Conservation (phyloP, 2,888 invertebrate genomes). For the Subacronicta megacephala region DNA sequence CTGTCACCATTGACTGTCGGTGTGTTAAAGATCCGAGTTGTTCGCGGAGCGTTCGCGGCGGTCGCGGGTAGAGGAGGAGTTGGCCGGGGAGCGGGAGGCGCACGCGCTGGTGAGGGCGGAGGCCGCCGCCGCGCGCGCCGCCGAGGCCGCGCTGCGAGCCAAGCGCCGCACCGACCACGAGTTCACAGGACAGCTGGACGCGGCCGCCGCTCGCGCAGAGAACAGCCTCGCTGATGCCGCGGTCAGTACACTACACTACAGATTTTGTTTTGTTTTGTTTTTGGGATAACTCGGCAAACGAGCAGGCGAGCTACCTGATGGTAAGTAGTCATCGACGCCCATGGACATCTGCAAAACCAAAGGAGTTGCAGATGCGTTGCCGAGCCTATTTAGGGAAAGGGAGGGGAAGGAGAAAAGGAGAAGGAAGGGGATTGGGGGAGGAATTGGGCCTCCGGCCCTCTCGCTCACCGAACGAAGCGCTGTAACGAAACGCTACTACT, state of each 20-base stretch:
- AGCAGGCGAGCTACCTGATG: no score
- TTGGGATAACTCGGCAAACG: no score
- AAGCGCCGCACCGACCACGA: slow-evolving; percentile 46
- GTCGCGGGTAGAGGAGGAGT: slow-evolving; percentile 76
- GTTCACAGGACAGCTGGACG: slow-evolving; percentile 40
- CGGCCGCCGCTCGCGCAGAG: slow-evolving; percentile 54
- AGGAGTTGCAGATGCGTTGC: no score
- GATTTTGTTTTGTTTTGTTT: no score
- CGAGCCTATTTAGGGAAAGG: no score
- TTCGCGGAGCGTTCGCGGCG: slow-evolving; percentile 81
- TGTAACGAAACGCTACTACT: no score
- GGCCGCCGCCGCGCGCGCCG: slow-evolving; percentile 52
- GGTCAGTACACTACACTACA: slow-evolving; percentile 49
- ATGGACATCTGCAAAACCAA: no score
- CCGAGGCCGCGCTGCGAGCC: slow-evolving; percentile 45
- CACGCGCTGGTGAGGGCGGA: slow-evolving; percentile 59
- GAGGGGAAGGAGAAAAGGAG: no score
- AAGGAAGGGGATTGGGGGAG: no score
- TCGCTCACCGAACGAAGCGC: no score
- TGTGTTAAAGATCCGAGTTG: slow-evolving; percentile 72
- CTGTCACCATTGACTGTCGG: neutral
- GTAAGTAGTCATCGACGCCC: no score
- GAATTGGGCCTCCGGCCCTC: no score
- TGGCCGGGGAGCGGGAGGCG: slow-evolving; percentile 61
- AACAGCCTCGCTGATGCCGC: slow-evolving; percentile 55